Evolutionary conservation across 2,888 invertebrate species (phyloP), one percentile per base, ranked within the genome.

Genomic region (Seira sanloemensis): DNA sequence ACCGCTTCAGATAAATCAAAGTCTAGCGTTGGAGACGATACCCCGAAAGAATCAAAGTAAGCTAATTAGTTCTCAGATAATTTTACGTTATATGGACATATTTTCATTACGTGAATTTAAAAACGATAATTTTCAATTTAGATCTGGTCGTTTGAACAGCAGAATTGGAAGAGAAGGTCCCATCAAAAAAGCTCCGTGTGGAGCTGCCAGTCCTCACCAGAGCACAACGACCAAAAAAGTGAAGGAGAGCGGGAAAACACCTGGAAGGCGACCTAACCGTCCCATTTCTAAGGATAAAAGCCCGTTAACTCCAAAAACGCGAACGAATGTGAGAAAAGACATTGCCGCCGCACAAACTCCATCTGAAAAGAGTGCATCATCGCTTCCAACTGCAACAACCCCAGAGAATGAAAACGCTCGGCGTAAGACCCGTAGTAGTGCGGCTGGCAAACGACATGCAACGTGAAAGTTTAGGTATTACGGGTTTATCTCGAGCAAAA

Each of bases 381-480:
- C 78, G 0, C 27, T 82, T 18, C 78, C 78, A 25, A 69, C 78
- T 25, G 23, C 67, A 25, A 27, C 78, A 18, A 68, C 66, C 12
- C 86, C 88, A 4, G 88, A 88, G 77, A 87, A 84, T 78, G 89
- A 88, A 78, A 89, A 89, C 84, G 86, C 87, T 27, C 73, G 89
- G 12, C 54, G 89, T 16, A 89, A 89, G 82, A 89, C 89, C 0
- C 72, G 89, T 67, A 89, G 89, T 72, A 89, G 89, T 75, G 89
- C 86, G 46, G 88, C 88, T 77, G 86, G 87, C 79, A 86, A 76
- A 75, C 62, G 78, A 25, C 82, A 86, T 58, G 85, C 58, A 5
- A 81, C 67, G 1, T 81, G n/a, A 77, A 74, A 26, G 18, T 37
- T 37, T 37, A 37, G 12, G 12, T 37, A 37, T n/a, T n/a, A n/a